A percentile compares a stretch with the other conserved stretches of the same genome.
phyloP scores from a whole-genome alignment of 2,113 vertebrate genomes.

The Lophotis ruficrista region DNA sequence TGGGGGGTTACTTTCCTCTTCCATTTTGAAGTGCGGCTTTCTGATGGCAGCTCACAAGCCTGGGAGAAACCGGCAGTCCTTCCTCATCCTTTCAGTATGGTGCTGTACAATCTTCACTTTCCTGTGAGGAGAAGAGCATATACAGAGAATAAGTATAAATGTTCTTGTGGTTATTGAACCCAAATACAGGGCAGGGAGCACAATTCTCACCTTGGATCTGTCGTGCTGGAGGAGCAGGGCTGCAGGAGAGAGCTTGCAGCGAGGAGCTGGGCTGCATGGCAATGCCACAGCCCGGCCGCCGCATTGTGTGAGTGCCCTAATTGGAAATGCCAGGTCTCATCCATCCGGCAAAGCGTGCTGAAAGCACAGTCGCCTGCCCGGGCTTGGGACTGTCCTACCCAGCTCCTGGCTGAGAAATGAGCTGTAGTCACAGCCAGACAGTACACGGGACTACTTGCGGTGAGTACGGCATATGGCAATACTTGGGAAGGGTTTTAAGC shows the following conservation, averaged over 20 bases:
- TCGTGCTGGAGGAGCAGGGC: rapidly evolving
- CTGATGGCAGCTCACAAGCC: background rate
- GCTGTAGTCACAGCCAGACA: background rate
- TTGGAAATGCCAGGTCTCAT: constrained; percentile 22
- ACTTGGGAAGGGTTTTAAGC: background rate
- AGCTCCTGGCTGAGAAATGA: background rate
- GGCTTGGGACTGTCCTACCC: background rate
- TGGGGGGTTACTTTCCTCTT: background rate
- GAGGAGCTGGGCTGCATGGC: constrained; percentile 6
- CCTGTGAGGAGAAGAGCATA: background rate
- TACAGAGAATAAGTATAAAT: background rate
- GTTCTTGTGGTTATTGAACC: rapidly evolving
- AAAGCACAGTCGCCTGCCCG: background rate
- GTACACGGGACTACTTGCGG: background rate
- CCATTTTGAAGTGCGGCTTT: background rate
- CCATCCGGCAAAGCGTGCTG: background rate
- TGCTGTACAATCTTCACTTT: rapidly evolving
- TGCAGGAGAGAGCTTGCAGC: background rate
- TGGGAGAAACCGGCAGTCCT: background rate
- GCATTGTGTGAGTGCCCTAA: background rate
- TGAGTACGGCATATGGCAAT: background rate
- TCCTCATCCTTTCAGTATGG: background rate
- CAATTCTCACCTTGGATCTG: background rate
- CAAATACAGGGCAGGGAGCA: background rate
- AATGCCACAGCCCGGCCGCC: background rate